Evolutionary conservation across 2,888 invertebrate genomes (phyloP).

Genomic region (Tetragonula carbonaria): DNA sequence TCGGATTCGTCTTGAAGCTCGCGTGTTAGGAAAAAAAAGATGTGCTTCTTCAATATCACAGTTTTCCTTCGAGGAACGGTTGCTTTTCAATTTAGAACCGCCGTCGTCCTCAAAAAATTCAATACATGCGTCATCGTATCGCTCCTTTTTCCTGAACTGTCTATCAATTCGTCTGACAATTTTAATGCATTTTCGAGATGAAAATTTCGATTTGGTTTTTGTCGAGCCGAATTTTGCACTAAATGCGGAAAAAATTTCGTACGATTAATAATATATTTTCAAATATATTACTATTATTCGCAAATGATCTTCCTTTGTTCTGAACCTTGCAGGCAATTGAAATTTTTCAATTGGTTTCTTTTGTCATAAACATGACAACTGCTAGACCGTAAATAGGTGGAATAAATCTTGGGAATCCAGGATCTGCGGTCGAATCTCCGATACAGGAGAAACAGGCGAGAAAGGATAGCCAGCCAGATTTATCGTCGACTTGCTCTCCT

Average conservation of each 20-base stretch:
- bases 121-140: conserved; percentile 4
- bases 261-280: neutral
- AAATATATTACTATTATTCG: neutral
- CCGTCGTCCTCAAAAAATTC: conserved; percentile 18
- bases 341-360: neutral
- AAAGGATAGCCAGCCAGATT: conserved; percentile 33
- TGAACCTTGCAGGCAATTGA: neutral
- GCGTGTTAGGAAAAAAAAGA: neutral
- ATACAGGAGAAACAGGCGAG: conserved; percentile 30
- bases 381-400: neutral
- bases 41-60: neutral
- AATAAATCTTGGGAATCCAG: conserved; percentile 35
- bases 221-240: neutral
- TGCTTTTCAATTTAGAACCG: neutral
- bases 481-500: conserved; percentile 35
- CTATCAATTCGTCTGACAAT: neutral
- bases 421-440: conserved; percentile 10
- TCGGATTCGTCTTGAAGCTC: neutral
- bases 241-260: neutral
- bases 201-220: neutral
- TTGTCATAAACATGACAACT: conserved; percentile 5
- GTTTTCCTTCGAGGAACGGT: neutral
- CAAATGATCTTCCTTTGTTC: conserved; percentile 21
- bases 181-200: neutral
- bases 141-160: neutral